Conservation (phyloP, 2,113 vertebrate genomes). For the Microtus montanus region DNA sequence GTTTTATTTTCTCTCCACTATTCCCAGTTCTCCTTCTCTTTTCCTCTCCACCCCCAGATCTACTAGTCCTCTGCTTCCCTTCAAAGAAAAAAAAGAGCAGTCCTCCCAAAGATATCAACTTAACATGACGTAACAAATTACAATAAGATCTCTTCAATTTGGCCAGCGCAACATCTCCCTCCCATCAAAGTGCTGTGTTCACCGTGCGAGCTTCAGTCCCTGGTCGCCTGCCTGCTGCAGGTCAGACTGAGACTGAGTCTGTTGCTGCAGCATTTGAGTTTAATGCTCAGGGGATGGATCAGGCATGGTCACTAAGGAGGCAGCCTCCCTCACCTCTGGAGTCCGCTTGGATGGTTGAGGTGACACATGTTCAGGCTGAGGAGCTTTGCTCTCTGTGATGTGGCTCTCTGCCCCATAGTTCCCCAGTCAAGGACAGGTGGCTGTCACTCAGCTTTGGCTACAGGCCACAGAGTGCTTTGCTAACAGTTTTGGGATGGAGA, state of each 20-base stretch:
- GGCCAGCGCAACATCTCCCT: neutral
- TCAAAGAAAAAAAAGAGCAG: neutral
- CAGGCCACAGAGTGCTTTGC: slow-evolving; percentile 15
- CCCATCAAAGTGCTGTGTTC: neutral
- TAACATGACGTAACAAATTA: neutral
- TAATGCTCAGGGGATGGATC: accelerated
- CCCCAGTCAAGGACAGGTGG: slow-evolving; percentile 45
- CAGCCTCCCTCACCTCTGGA: neutral
- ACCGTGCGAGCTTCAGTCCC: neutral
- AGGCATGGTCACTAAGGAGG: neutral
- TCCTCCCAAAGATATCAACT: neutral
- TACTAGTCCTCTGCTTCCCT: neutral
- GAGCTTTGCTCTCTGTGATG: neutral
- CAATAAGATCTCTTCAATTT: neutral
- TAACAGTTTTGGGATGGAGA: neutral
- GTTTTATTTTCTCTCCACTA: neutral
- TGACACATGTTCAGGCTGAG: neutral
- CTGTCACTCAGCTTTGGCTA: slow-evolving; percentile 25
- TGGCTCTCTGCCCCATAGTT: neutral
- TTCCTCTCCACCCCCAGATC: neutral
- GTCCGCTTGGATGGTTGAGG: neutral
- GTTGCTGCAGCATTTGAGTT: neutral
- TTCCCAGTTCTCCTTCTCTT: neutral
- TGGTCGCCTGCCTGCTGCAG: neutral
- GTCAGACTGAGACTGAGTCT: neutral